Conservation (phyloP, 2,797 vertebrate genomes). For the Lutjanus campechanus region DNA sequence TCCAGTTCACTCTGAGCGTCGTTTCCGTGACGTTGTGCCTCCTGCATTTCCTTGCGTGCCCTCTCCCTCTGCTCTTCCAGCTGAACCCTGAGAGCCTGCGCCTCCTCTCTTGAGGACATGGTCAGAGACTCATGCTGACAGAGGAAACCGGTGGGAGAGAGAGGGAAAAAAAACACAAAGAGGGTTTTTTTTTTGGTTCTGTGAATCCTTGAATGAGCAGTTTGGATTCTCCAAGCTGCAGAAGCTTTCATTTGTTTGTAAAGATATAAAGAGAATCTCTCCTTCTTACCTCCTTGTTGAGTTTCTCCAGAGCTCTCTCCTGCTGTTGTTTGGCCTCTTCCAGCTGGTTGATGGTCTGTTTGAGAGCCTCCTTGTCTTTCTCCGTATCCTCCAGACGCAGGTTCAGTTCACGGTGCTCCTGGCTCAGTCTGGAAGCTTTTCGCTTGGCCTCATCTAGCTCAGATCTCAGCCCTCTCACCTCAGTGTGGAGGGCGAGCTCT, state of each 20-base stretch:
- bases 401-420: slow-evolving; percentile 87
- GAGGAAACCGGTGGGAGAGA: background rate
- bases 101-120: slow-evolving; percentile 77
- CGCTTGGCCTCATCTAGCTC: slow-evolving; percentile 91
- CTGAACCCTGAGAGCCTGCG: slow-evolving; percentile 85
- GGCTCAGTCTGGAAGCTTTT: slow-evolving; percentile 80
- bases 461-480: slow-evolving; percentile 85
- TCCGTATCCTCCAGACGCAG: slow-evolving; percentile 84
- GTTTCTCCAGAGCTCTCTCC: slow-evolving; percentile 88
- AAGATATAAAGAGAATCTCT: background rate
- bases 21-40: slow-evolving; percentile 90
- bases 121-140: slow-evolving; percentile 68
- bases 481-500: slow-evolving; percentile 88
- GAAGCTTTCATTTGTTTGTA: slow-evolving; percentile 1
- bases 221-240: slow-evolving; percentile 4
- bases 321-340: slow-evolving; percentile 90
- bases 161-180: slow-evolving; percentile 14
- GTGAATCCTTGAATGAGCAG: slow-evolving; percentile 29
- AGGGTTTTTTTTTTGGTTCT: background rate
- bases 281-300: slow-evolving; percentile 90
- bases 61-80: slow-evolving; percentile 94
- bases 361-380: slow-evolving; percentile 88
- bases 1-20: slow-evolving; percentile 89
- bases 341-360: slow-evolving; percentile 85
- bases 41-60: slow-evolving; percentile 90